phyloP scores from a whole-genome alignment of 2,797 vertebrate species.

The Molossus molossus region DNA sequence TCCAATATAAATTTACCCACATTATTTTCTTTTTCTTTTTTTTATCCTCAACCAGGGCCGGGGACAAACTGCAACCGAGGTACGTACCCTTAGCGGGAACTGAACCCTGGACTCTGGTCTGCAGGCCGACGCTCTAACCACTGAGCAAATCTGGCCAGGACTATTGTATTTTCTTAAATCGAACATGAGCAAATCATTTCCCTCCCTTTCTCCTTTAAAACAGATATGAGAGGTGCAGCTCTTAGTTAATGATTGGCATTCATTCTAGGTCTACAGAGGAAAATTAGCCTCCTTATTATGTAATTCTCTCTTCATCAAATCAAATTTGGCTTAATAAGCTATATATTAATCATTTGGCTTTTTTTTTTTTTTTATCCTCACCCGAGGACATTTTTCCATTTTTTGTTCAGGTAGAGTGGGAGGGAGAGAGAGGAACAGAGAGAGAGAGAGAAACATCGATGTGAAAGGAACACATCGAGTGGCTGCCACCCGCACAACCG shows the following conservation, averaged over 20 bases:
- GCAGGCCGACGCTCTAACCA: no score
- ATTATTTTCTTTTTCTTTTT: background rate
- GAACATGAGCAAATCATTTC: background rate
- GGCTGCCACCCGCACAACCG: no score
- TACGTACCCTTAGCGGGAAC: no score
- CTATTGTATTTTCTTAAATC: background rate
- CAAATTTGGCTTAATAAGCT: slow-evolving; percentile 19
- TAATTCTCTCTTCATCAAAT: background rate
- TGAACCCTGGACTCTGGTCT: no score
- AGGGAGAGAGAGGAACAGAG: no score
- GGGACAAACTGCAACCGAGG: no score
- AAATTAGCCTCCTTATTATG: background rate
- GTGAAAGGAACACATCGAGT: no score
- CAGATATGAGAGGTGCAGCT: background rate
- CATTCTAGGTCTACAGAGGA: background rate
- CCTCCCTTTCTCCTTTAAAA: background rate
- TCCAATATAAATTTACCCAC: background rate
- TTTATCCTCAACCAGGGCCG: no score
- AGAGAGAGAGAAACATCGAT: no score
- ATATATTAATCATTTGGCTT: background rate
- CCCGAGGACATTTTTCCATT: no score
- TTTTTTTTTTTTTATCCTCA: background rate
- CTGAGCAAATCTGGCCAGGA: no score
- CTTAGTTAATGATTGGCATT: background rate
- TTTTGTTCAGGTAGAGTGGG: no score